phyloP scores from a whole-genome alignment of 2,113 vertebrate genomes.

The Rhadina sibilatrix region DNA sequence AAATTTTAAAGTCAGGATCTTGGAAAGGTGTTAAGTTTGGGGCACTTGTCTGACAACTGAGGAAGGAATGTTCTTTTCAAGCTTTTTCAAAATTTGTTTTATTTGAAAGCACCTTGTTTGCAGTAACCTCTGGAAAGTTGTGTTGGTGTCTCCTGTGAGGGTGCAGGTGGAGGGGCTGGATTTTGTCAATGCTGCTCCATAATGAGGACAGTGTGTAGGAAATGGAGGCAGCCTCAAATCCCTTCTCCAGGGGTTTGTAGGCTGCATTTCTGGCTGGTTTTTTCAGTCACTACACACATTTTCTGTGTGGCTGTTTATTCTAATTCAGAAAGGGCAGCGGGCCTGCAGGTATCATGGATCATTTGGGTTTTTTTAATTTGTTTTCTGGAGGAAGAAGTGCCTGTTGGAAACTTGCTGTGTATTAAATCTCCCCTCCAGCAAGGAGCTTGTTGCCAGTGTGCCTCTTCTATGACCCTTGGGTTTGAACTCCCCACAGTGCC shows the following conservation, averaged over 20 bases:
- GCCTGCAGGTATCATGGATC: background rate
- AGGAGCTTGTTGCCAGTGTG: background rate
- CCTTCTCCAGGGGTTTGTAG: background rate
- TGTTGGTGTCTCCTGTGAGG: background rate
- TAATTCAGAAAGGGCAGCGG: accelerated
- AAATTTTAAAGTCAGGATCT: accelerated
- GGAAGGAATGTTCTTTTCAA: background rate
- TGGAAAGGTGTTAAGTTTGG: background rate
- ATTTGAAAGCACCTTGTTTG: background rate
- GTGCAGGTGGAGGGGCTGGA: background rate
- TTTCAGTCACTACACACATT: background rate
- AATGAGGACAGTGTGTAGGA: background rate
- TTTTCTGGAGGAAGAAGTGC: background rate
- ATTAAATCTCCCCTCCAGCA: background rate
- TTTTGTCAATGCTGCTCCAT: accelerated
- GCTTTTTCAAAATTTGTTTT: background rate
- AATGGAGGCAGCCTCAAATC: background rate
- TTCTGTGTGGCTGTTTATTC: background rate
- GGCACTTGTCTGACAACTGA: accelerated
- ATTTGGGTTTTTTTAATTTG: background rate
- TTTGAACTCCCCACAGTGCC: background rate
- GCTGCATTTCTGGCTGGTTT: background rate
- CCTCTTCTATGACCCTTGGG: background rate
- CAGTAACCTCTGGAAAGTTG: background rate
- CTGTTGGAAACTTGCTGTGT: background rate